A percentile compares a stretch with the other conserved stretches of the same genome.
phyloP scores from a whole-genome alignment of 2,113 vertebrate species.

The Rousettus leschenaultii region DNA sequence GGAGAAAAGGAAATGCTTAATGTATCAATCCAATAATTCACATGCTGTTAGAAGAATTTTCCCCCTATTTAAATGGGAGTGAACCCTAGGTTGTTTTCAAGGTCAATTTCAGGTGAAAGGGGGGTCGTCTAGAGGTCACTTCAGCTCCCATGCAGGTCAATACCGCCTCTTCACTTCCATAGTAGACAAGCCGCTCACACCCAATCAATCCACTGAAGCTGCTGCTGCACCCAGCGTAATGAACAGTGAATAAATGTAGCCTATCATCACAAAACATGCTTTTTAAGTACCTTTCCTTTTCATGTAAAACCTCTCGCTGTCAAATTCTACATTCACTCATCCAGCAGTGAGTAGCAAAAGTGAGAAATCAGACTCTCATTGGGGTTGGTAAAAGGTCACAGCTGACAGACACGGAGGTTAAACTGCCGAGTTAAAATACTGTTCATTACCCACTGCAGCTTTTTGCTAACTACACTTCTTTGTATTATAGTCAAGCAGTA shows the following conservation, averaged over 20 bases:
- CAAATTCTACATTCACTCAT: constrained; percentile 97
- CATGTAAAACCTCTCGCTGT: constrained; percentile 99
- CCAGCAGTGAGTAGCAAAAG: constrained; percentile 91
- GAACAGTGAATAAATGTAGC: constrained; percentile 96
- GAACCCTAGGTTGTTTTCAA: constrained; percentile 92
- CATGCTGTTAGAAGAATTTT: constrained; percentile 87
- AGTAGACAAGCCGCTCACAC: constrained; percentile 88
- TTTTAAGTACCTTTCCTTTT: constrained; percentile 97
- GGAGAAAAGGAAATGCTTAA: constrained; percentile 81
- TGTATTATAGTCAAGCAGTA: constrained; percentile 95
- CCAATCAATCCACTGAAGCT: constrained; percentile 92
- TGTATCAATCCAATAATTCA: constrained; percentile 91
- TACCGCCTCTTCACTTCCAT: constrained; percentile 89
- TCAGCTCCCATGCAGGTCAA: constrained; percentile 94
- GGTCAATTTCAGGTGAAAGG: constrained; percentile 99
- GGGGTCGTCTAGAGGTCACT: constrained; percentile 95
- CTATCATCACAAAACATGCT: constrained; percentile 98
- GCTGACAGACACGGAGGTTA: constrained; percentile 99
- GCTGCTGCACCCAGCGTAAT: constrained; percentile 90
- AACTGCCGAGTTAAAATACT: constrained; percentile 99
- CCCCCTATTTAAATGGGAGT: constrained; percentile 85
- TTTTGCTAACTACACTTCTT: constrained; percentile 98
- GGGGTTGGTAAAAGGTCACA: constrained; percentile 99
- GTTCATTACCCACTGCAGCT: constrained; percentile 97
- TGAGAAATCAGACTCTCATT: constrained; percentile 96